A percentile compares a stretch with the other conserved stretches of the same genome.
Conservation (phyloP, 2,797 vertebrate genomes). For the Parauchenoglanis ngamensis region DNA sequence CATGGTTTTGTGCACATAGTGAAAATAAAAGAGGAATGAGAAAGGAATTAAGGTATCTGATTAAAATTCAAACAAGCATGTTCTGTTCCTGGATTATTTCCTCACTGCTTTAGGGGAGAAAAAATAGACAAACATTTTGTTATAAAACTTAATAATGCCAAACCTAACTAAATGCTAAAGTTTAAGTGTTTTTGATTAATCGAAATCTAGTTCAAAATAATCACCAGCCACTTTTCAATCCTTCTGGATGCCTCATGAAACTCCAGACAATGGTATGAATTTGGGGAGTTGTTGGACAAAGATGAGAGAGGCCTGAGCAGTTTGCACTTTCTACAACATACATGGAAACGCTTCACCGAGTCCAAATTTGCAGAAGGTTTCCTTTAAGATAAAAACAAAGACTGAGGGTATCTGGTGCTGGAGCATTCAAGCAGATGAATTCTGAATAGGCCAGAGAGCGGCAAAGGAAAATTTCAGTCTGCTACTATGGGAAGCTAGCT, state of each 20-base stretch:
- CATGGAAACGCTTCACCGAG: slow-evolving; percentile 72
- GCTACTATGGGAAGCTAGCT: slow-evolving; percentile 1
- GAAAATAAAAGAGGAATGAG: neutral
- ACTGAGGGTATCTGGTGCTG: slow-evolving; percentile 65
- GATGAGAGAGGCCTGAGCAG: slow-evolving; percentile 56
- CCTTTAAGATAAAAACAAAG: slow-evolving; percentile 74
- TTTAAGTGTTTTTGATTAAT: neutral
- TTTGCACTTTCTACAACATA: slow-evolving; percentile 71
- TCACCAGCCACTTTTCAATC: neutral
- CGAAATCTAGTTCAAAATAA: neutral
- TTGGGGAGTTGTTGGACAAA: slow-evolving; percentile 60
- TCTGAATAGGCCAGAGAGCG: slow-evolving; percentile 50
- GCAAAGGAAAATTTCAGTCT: slow-evolving; percentile 28
- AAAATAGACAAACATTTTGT: neutral
- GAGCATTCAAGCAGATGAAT: slow-evolving; percentile 70
- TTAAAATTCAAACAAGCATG: neutral
- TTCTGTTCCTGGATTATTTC: neutral
- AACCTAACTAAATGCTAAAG: neutral
- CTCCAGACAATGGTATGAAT: neutral
- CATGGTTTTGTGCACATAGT: neutral
- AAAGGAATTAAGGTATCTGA: neutral
- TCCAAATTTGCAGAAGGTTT: slow-evolving; percentile 73
- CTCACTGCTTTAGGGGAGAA: neutral
- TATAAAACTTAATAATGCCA: neutral
- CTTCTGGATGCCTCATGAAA: neutral